phyloP scores from a whole-genome alignment of 2,113 vertebrate species.

The Cygnus atratus region DNA sequence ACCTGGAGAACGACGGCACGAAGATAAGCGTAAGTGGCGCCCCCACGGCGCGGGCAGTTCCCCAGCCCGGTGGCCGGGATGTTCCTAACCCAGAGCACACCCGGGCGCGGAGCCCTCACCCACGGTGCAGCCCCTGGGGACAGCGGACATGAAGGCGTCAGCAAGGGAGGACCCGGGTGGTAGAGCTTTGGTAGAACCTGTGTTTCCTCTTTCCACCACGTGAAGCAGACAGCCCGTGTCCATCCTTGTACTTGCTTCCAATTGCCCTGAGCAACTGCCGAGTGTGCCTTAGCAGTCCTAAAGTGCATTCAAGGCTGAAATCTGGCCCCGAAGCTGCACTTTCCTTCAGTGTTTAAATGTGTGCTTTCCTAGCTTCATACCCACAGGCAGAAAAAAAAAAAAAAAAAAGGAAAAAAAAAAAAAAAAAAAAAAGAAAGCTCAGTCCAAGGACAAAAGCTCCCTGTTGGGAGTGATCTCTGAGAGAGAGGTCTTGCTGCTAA shows the following conservation, averaged over 20 bases:
- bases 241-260: background rate
- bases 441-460: background rate
- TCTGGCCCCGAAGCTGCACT: background rate
- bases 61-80: background rate
- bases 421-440: background rate
- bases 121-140: accelerated
- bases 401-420: background rate
- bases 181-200: too few species aligned
- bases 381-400: accelerated
- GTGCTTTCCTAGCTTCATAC: background rate
- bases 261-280: background rate
- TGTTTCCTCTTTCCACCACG: background rate
- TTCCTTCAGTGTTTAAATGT: background rate
- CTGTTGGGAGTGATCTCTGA: background rate
- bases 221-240: background rate
- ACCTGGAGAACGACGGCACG: conserved; percentile 78
- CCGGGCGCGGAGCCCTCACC: too few species aligned
- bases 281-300: background rate
- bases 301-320: background rate
- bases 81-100: too few species aligned
- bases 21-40: conserved; percentile 81
- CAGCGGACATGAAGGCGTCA: accelerated
- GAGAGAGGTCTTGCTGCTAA: background rate
- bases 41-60: background rate
- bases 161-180: accelerated